Base-by-base conservation (phyloP, 2,888 invertebrate species). In the Drosophila aldrichi region DNA sequence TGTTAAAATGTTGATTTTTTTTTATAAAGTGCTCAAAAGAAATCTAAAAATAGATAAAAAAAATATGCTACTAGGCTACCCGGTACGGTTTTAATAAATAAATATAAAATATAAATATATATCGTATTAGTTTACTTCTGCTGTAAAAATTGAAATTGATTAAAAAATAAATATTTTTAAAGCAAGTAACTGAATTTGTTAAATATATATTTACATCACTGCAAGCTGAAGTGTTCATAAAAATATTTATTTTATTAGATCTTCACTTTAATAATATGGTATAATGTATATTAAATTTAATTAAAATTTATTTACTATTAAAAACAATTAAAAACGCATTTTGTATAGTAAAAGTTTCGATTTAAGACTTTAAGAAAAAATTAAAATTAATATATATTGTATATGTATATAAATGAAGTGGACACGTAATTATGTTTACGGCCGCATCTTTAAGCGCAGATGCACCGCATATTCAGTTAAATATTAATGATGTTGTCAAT, bases 391-490 rank as follows among this genome's bases (percentile, higher is more conserved):
- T 25, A 6, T 29, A 29, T 29, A 29, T 8, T 7, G 7, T 25
- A 25, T 4, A 25, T 6, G 7, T 29, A 61, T 57, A 32, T 64
- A 25, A 20, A 55, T 41, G n/a, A 29, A 43, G 51, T 18, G 38
- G 18, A 32, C 22, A 25, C 34, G 59, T 77, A 73, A 66, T 66
- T 73, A 55, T 73, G 74, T 73, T 59, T 44, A 58, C 14, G 29
- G 20, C 36, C 60, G 49, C 52, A 63, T 44, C 56, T 78, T 75
- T 57, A 57, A 60, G 32, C 46, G 32, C 25, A 20, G 46, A 14
- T 52, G 46, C 74, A 62, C 20, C 59, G 63, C 54, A 51, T 54
- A 79, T 70, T 74, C 34, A 52, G 75, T 60, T 74, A 43, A 65
- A 65, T 48, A 70, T 65, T 70, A 56, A 71, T 70, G 56, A 70